These are phyloP conservation scores for Pachypeltis micranthus DNA, from an alignment of 1,140 invertebrate species.

Conservation along the genomic window DNA sequence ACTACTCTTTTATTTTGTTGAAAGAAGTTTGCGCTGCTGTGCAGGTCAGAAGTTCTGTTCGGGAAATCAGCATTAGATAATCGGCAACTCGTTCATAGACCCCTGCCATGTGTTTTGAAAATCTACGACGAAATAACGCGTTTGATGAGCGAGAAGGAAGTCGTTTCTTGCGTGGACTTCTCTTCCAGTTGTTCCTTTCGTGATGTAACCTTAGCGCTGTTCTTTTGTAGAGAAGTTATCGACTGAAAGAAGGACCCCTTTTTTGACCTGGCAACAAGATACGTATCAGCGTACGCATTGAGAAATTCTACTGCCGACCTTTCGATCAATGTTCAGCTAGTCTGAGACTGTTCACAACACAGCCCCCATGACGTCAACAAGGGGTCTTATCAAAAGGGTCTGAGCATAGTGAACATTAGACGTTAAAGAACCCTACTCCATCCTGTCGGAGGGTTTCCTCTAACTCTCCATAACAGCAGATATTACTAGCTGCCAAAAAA, in stretches of 20 bases:
- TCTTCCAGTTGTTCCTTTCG: slow-evolving; percentile 83
- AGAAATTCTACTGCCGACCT: too few species aligned
- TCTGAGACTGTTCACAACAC: too few species aligned
- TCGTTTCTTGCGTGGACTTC: slow-evolving; percentile 93
- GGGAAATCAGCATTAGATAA: slow-evolving; percentile 76
- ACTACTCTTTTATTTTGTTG: slow-evolving; percentile 78
- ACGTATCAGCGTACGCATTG: too few species aligned
- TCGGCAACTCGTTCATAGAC: slow-evolving; percentile 87
- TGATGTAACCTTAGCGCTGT: slow-evolving; percentile 75
- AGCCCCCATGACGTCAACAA: too few species aligned
- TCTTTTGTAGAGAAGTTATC: slow-evolving; percentile 87
- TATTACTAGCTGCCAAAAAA: too few species aligned
- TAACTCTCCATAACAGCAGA: too few species aligned
- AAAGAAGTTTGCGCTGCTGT: slow-evolving; percentile 85
- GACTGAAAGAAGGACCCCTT: slow-evolving; percentile 94
- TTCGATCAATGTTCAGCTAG: too few species aligned
- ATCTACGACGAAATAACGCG: slow-evolving; percentile 83
- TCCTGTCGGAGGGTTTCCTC: too few species aligned
- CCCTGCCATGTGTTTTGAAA: slow-evolving; percentile 70
- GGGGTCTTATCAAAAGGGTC: too few species aligned
- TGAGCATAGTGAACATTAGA: too few species aligned
- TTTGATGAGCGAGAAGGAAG: slow-evolving; percentile 86
- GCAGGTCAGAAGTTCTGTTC: slow-evolving; percentile 84
- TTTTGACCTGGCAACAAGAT: too few species aligned
- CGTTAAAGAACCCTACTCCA: too few species aligned